These are phyloP conservation scores for Caenorhabditis afra DNA, from an alignment of 2,888 invertebrate species.

Conservation along the genomic window DNA sequence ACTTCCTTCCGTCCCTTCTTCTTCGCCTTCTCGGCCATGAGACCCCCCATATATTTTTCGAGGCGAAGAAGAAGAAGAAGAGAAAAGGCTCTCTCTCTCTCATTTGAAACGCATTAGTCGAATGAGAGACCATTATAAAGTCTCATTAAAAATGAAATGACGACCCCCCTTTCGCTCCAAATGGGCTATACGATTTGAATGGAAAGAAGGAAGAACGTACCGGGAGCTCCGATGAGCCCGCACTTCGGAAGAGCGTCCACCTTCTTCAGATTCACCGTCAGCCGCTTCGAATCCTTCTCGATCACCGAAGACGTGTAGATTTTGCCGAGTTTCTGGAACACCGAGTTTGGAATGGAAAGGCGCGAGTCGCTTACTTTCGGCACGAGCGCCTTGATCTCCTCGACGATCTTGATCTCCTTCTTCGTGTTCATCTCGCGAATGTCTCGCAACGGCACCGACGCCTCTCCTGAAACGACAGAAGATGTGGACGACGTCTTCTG, in stretches of 20 bases:
- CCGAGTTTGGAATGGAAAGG: not conserved
- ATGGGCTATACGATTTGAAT: conserved; percentile 43
- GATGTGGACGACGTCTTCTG: no score
- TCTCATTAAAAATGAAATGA: conserved; percentile 43
- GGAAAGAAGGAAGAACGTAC: conserved; percentile 68
- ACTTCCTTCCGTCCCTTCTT: conserved; percentile 24
- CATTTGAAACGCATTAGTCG: conserved; percentile 32
- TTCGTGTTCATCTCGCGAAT: conserved; percentile 80
- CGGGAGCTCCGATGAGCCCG: conserved; percentile 82
- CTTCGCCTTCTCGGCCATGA: not conserved
- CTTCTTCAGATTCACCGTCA: conserved; percentile 81
- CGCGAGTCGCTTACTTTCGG: conserved; percentile 70
- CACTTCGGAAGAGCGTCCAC: conserved; percentile 81
- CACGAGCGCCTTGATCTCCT: conserved; percentile 80
- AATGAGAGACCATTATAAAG: conserved; percentile 13
- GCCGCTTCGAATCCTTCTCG: conserved; percentile 80
- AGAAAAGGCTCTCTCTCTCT: not conserved
- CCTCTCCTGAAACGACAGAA: conserved; percentile 80
- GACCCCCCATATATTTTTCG: conserved; percentile 2
- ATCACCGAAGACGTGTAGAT: conserved; percentile 81
- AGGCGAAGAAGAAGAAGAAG: not conserved
- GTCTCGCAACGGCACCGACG: conserved; percentile 81
- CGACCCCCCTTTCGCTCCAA: not conserved
- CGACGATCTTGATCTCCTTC: conserved; percentile 81
- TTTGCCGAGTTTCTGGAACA: conserved; percentile 82